Evolutionary conservation across 2,113 vertebrate species (phyloP).

Genomic region (Oreochromis aureus): DNA sequence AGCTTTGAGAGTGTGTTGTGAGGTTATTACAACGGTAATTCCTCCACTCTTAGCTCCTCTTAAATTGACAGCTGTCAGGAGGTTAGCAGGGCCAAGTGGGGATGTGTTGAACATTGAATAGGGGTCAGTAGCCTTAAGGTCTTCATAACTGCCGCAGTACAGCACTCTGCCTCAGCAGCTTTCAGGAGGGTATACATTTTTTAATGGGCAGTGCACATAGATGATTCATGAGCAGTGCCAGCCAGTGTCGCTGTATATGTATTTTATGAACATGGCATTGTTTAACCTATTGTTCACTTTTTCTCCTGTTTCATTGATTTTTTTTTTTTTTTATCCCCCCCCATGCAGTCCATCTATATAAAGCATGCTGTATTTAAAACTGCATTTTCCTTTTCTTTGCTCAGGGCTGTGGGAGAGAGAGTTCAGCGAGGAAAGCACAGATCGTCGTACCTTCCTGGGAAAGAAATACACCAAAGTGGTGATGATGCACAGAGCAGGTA

Average conservation of each 20-base stretch:
- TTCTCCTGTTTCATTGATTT: not conserved
- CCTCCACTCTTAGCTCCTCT: constrained; percentile 2
- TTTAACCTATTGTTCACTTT: not conserved
- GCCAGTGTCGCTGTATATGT: not conserved
- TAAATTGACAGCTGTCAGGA: constrained; percentile 48
- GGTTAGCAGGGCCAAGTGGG: constrained; percentile 23
- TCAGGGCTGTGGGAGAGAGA: constrained; percentile 62
- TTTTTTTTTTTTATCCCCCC: not conserved
- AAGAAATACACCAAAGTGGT: constrained; percentile 65
- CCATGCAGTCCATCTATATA: not conserved
- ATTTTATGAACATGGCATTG: not conserved
- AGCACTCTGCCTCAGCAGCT: not conserved
- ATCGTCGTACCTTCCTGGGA: constrained; percentile 58
- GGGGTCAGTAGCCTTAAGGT: not conserved
- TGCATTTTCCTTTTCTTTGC: not conserved
- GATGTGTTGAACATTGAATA: constrained; percentile 3
- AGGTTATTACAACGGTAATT: constrained; percentile 43
- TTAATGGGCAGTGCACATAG: not conserved
- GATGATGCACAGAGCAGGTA: constrained; percentile 69
- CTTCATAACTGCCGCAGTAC: not conserved
- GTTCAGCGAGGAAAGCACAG: constrained; percentile 38
- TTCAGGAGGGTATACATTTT: not conserved
- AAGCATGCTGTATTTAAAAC: not conserved
- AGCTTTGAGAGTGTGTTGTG: constrained; percentile 8
- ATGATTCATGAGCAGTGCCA: not conserved